Conservation (phyloP, 2,113 vertebrate genomes). For the Misgurnus mizolepis region DNA sequence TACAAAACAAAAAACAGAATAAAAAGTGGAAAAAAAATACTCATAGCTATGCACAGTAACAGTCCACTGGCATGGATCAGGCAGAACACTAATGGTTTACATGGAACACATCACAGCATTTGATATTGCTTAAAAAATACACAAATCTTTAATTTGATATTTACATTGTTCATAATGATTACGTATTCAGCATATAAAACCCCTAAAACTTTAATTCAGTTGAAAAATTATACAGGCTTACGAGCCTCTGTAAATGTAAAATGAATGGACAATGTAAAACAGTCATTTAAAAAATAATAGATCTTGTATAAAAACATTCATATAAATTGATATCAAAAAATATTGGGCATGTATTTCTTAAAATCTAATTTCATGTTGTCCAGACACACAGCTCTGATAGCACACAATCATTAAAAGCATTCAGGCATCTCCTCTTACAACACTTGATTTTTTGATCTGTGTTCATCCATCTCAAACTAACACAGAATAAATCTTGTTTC, state of each 20-base stretch:
- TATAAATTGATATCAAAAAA: not conserved
- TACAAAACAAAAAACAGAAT: no score
- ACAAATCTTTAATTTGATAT: not conserved
- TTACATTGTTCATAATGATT: no score
- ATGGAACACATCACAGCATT: not conserved
- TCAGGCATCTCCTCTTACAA: constrained; percentile 73
- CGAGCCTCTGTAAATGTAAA: no score
- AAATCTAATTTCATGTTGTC: not conserved
- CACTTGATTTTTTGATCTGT: constrained; percentile 64
- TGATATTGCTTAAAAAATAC: not conserved
- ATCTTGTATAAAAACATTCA: no score
- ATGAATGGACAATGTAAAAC: no score
- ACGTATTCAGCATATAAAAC: not conserved
- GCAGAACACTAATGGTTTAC: not conserved
- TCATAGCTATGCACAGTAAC: no score
- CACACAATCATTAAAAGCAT: constrained; percentile 39
- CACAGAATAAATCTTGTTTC: constrained; percentile 26
- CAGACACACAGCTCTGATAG: not conserved
- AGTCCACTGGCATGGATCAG: not conserved
- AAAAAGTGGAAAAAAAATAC: no score
- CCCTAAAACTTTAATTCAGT: not conserved
- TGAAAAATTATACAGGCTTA: not conserved
- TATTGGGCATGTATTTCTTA: not conserved
- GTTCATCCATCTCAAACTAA: constrained; percentile 47
- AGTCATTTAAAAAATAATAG: no score